phyloP scores from a whole-genome alignment of 1,140 invertebrate genomes.

The Drosophila nikananu region DNA sequence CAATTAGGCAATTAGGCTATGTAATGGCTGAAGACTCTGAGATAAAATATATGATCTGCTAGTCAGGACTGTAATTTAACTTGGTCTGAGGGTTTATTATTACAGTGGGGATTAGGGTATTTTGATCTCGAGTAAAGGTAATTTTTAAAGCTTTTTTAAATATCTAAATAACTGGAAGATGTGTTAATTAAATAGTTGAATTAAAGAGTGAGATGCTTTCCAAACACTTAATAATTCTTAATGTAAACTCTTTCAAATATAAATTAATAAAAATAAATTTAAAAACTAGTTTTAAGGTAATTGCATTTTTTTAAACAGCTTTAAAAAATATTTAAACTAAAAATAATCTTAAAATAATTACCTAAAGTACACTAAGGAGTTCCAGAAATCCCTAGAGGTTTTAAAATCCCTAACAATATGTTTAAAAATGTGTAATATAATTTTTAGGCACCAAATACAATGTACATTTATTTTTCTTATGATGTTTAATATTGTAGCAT shows the following conservation, averaged over 20 bases:
- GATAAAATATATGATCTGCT: slow-evolving; percentile 14
- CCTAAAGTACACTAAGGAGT: too few species aligned
- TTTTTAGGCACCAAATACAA: too few species aligned
- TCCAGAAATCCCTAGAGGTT: too few species aligned
- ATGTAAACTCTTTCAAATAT: neutral
- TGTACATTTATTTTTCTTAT: too few species aligned
- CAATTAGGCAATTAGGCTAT: slow-evolving; percentile 9
- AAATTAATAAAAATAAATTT: too few species aligned
- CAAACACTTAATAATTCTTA: neutral
- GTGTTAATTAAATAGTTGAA: neutral
- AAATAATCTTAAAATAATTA: too few species aligned
- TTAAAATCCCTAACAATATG: too few species aligned
- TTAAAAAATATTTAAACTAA: too few species aligned
- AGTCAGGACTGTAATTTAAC: slow-evolving; percentile 9
- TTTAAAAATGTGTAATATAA: too few species aligned
- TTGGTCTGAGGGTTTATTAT: neutral
- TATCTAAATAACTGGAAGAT: neutral
- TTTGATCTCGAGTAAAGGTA: neutral
- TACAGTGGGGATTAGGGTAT: neutral
- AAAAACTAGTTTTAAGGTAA: too few species aligned
- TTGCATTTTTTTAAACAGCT: too few species aligned
- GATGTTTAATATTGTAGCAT: too few species aligned
- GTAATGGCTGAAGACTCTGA: neutral
- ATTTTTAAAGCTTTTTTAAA: neutral
- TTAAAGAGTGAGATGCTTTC: neutral